A percentile compares a stretch with the other conserved stretches of the same genome.
Conservation (phyloP, 2,113 vertebrate genomes). For the Rhineura floridana region DNA sequence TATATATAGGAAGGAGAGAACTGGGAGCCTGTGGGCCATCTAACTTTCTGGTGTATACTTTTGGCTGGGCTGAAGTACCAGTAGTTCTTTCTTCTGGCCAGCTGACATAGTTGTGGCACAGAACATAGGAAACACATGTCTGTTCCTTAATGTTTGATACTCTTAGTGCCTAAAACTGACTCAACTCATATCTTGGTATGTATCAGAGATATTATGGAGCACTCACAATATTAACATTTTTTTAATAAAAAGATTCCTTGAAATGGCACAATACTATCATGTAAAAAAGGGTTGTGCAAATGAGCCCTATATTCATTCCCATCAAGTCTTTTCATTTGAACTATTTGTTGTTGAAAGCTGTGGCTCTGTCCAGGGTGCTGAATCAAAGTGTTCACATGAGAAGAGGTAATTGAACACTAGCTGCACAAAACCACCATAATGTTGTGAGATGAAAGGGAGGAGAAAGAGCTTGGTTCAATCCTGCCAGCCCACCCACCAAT, state of each 20-base stretch:
- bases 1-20: neutral
- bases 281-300: neutral
- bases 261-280: neutral
- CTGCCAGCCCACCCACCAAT: neutral
- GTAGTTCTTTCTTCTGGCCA: neutral
- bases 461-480: neutral
- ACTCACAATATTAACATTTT: neutral
- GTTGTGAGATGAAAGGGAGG: slow-evolving; percentile 17
- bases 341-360: neutral
- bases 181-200: neutral
- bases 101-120: neutral
- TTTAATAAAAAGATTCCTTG: neutral
- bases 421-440: neutral
- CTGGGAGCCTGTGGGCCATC: neutral
- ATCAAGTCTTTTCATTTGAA: neutral
- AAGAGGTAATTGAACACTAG: slow-evolving; percentile 6
- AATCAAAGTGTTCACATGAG: slow-evolving; percentile 19
- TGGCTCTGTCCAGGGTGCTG: slow-evolving; percentile 9
- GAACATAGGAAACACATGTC: neutral
- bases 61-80: neutral
- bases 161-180: neutral
- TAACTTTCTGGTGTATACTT: neutral
- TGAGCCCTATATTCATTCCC: neutral
- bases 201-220: neutral
- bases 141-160: neutral